These are phyloP conservation scores for Nyctibius bracteatus DNA, from an alignment of 2,113 vertebrate genomes.

Conservation along the genomic window DNA sequence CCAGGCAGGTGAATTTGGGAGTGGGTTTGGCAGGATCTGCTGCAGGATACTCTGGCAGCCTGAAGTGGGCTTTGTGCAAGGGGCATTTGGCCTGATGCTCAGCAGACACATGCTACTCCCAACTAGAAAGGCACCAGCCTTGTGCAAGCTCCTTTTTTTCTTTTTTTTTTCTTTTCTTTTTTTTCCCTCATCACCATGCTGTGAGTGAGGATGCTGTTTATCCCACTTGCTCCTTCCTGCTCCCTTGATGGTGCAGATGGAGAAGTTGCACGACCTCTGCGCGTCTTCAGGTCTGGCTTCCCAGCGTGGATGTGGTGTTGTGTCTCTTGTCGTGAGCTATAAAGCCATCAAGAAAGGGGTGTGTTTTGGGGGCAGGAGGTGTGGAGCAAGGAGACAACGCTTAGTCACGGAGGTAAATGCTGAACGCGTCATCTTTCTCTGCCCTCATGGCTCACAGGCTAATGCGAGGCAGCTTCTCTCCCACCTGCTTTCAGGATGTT, in stretches of 20 bases:
- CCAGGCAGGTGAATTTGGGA: neutral
- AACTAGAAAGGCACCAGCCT: neutral
- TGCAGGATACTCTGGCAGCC: neutral
- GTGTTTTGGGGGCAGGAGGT: neutral
- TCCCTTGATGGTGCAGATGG: neutral
- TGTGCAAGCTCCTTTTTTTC: neutral
- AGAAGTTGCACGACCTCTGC: neutral
- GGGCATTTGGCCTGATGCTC: neutral
- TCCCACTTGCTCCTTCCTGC: neutral
- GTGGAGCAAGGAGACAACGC: neutral
- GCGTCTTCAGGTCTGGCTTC: neutral
- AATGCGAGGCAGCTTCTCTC: neutral
- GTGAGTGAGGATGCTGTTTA: neutral
- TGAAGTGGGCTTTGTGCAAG: neutral
- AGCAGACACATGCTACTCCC: accelerated
- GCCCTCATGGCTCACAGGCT: neutral
- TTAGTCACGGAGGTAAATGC: neutral
- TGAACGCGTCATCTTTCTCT: accelerated
- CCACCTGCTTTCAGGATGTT: neutral
- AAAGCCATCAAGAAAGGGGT: neutral
- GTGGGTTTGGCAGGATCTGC: neutral
- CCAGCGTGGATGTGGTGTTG: neutral
- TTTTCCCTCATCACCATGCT: accelerated
- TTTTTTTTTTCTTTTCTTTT: too few relatives aligned
- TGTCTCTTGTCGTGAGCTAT: neutral